Evolutionary conservation across 2,888 invertebrate genomes (phyloP), one percentile per base, ranked within the genome.

Genomic region (Eristalinus sepulchralis): DNA sequence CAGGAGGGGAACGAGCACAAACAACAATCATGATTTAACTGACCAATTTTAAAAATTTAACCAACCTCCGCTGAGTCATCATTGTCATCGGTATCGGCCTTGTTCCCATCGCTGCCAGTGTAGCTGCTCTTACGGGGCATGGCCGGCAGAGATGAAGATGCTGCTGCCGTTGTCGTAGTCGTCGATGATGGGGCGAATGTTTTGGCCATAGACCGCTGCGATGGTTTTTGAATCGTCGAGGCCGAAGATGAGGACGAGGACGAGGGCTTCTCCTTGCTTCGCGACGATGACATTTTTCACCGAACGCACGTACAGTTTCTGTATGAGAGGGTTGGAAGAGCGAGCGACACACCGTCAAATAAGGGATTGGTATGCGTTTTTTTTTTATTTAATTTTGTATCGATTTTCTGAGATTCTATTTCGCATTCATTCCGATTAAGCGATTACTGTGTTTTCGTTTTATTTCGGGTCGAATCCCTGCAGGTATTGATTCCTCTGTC

Each of bases 41-140:
- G 20, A n/a, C 13, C 22, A 10, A 11, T 22, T 13, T 57, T 47
- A 33, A n/a, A n/a, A 62, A 20, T 22, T 71, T 5, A 47, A 39
- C 84, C 76, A 72, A 84, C 84, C 67, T 84, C 84, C 17, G 77
- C 33, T 68, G 83, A 83, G 63, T 83, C 83, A 71, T 84, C 84
- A 36, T 76, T 71, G 36, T 80, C 84, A 53, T 80, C 71, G 34
- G 11, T 22, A 39, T 81, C 78, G 17, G 53, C 53, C 36, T 60
- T 72, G 20, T 34, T 62, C 27, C 53, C 31, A 47, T 66, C 66
- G 36, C 70, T 72, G 24, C 53, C 59, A 22, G 59, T 75, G 75
- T 10, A 70, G 24, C 75, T 70, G 22, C 10, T 47, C 34, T 34
- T 71, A 9, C 64, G 59, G 2, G 47, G 59, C 31, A 31, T 31